A percentile compares a stretch with the other conserved stretches of the same genome.
Evolutionary conservation across 2,797 vertebrate genomes (phyloP).

Genomic region (Danio jaintianensis): DNA sequence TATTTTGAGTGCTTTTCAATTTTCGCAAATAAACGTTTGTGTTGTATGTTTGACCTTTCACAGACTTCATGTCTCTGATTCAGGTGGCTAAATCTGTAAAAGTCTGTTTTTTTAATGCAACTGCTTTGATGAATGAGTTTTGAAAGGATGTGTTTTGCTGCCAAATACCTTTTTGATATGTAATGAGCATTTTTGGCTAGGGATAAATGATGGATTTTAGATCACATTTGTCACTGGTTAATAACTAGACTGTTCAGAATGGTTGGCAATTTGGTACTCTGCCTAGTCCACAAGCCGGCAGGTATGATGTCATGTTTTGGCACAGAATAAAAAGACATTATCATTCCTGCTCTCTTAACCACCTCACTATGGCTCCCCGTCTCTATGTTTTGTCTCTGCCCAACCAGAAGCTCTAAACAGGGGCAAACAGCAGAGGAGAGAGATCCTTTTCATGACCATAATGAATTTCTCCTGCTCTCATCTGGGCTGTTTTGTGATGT

Average conservation of each 20-base stretch:
- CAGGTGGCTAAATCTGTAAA: neutral
- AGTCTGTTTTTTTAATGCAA: constrained; percentile 10
- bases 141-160: neutral
- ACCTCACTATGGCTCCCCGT: neutral
- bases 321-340: neutral
- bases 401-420: neutral
- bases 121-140: neutral
- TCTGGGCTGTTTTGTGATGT: constrained; percentile 28
- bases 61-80: no score
- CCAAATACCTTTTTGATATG: neutral
- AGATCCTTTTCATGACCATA: constrained; percentile 37
- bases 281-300: neutral
- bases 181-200: neutral
- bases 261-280: constrained; percentile 6
- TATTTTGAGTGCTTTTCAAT: constrained; percentile 47
- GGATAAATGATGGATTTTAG: neutral
- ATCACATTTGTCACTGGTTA: constrained; percentile 24
- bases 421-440: neutral
- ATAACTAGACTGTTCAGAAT: constrained; percentile 17
- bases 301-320: constrained; percentile 16
- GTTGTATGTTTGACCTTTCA: no score
- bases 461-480: constrained; percentile 42
- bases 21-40: neutral
- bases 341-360: neutral
- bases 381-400: constrained; percentile 1